Evolutionary conservation across 2,888 invertebrate species (phyloP).

Genomic region (Cosmopolites sordidus): DNA sequence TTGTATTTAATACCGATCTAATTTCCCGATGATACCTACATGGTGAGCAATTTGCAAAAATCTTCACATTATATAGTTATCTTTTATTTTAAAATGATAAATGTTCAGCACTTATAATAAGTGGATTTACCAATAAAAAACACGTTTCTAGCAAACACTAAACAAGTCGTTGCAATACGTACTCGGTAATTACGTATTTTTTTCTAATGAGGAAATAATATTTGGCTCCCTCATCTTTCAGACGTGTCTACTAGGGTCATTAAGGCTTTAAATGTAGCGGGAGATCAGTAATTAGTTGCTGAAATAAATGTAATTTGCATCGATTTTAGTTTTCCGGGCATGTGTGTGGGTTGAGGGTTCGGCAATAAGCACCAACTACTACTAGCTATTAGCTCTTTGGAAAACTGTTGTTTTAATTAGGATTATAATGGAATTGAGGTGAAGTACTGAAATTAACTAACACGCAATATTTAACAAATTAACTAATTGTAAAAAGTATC

Average conservation of each 20-base stretch:
- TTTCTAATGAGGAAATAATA: slow-evolving; percentile 1
- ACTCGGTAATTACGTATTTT: neutral
- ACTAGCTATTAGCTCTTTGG: neutral
- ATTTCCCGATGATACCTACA: no score
- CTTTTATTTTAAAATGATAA: no score
- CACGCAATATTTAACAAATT: no score
- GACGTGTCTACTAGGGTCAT: neutral
- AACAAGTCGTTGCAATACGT: neutral
- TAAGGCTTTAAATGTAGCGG: neutral
- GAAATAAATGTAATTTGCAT: neutral
- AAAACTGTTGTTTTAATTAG: neutral
- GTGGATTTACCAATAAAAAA: neutral
- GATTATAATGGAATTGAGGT: neutral
- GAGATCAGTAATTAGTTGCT: neutral
- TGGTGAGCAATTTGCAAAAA: no score
- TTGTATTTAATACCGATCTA: no score
- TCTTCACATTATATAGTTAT: no score
- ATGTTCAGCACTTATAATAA: no score
- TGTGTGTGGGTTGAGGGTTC: no score
- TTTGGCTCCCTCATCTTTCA: neutral
- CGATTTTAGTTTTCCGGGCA: no score
- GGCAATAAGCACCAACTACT: neutral
- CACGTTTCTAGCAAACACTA: neutral
- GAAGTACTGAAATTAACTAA: neutral
- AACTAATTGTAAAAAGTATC: no score